Conservation (phyloP, 2,113 vertebrate species). For the Astatotilapia flaviijosephi region DNA sequence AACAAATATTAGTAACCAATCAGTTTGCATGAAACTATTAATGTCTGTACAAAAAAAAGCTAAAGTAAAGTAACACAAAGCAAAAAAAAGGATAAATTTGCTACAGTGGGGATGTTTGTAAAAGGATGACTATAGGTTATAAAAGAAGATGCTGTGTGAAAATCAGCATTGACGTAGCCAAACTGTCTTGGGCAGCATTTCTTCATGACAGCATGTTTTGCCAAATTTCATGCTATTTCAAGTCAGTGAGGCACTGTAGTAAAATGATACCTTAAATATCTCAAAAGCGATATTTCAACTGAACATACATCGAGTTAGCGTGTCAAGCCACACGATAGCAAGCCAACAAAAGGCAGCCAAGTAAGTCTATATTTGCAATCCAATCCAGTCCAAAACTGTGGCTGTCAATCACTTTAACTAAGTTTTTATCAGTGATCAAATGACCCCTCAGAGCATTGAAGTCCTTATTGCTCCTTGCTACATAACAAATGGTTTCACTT, state of each 20-base stretch:
- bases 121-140: background rate
- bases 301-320: background rate
- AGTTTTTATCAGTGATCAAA: background rate
- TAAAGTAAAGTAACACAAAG: background rate
- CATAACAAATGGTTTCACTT: slow-evolving; percentile 16
- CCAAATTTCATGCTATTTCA: background rate
- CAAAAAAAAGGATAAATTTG: background rate
- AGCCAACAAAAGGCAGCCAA: background rate
- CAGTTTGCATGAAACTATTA: background rate
- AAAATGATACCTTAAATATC: background rate
- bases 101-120: background rate
- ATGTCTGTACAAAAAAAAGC: background rate
- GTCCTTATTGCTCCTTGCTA: background rate
- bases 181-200: background rate
- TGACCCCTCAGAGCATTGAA: background rate
- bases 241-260: background rate
- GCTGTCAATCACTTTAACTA: slow-evolving; percentile 18
- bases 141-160: background rate
- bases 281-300: background rate
- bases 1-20: background rate
- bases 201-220: background rate
- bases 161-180: background rate
- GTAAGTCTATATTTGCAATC: background rate
- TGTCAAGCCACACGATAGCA: background rate
- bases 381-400: background rate